Base-by-base conservation (phyloP, 2,797 vertebrate genomes). In the Odontamblyopus rebecca region DNA sequence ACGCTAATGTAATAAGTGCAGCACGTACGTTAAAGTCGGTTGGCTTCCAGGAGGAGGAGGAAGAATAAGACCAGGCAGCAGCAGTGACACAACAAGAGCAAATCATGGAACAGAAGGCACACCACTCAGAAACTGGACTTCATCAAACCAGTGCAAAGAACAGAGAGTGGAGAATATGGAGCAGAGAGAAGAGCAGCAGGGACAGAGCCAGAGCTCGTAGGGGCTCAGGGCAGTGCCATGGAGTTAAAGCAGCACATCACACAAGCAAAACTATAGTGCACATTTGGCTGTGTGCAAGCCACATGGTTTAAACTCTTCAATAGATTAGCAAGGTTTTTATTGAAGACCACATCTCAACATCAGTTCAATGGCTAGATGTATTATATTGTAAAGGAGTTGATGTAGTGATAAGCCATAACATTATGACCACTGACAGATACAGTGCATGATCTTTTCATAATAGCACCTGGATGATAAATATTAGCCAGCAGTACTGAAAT, bases 11-110 rank as follows among this genome's bases (percentile, higher is more conserved):
- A 90, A 87, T 83, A 84, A 78, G 74, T 85, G 90, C 88, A 91
- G 91, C 85, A 95, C 94, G 93, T 95, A 95, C 94, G 94, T 94
- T 94, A 84, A 90, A 85, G 88, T 95, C 94, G 87, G 93, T 88
- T 81, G 94, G 91, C 94, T 95, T 94, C 93, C 94, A 66, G 85
- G 62, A 88, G 56, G 48, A 76, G 41, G 66, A 77, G 65, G 64
- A 75, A 89, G 87, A 92, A 80, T 91, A 78, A 91, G 75, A 88
- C 91, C 93, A 90, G 93, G 94, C 92, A 90, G 93, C 92, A 89
- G 91, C 90, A 89, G 86, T 93, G 93, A 93, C 89, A 93, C 89
- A 93, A 93, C 89, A 93, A 62, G 89, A 94, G 90, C 90, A 94
- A 89, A 92, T 94, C 91, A 94, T 94, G 90, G 91, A 92, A 92